These are phyloP conservation scores for Agapornis canus DNA, from an alignment of 2,797 vertebrate genomes.

Conservation along the genomic window DNA sequence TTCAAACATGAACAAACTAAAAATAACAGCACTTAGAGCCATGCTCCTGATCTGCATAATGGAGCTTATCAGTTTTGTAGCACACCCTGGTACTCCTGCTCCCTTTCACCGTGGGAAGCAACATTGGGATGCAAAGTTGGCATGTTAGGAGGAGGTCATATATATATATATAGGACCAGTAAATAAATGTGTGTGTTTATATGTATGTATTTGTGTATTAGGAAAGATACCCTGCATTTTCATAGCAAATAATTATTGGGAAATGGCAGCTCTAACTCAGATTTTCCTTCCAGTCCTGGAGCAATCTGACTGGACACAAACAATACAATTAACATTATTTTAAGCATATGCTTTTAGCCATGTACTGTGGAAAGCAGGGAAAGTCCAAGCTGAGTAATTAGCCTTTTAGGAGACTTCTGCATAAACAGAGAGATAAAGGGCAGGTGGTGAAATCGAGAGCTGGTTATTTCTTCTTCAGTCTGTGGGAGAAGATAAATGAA, in stretches of 20 bases:
- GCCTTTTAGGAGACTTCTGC: constrained; percentile 51
- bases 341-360: constrained; percentile 58
- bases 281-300: constrained; percentile 60
- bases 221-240: neutral
- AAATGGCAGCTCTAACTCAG: neutral
- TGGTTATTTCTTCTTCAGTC: constrained; percentile 66
- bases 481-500: constrained; percentile 69
- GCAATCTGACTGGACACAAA: constrained; percentile 67
- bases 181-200: neutral
- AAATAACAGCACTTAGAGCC: constrained; percentile 39
- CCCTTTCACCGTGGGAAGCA: neutral
- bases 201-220: neutral
- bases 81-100: neutral
- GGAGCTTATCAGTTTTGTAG: neutral
- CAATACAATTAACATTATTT: constrained; percentile 70
- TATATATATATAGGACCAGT: neutral
- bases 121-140: neutral
- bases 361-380: constrained; percentile 49
- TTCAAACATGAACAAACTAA: constrained; percentile 19
- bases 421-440: constrained; percentile 67
- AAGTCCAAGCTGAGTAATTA: constrained; percentile 69
- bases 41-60: constrained; percentile 11
- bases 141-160: neutral
- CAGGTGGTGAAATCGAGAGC: constrained; percentile 65
- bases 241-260: neutral